Evolutionary conservation across 1,140 invertebrate species (phyloP).

Genomic region (Brevipalpus yothersi): DNA sequence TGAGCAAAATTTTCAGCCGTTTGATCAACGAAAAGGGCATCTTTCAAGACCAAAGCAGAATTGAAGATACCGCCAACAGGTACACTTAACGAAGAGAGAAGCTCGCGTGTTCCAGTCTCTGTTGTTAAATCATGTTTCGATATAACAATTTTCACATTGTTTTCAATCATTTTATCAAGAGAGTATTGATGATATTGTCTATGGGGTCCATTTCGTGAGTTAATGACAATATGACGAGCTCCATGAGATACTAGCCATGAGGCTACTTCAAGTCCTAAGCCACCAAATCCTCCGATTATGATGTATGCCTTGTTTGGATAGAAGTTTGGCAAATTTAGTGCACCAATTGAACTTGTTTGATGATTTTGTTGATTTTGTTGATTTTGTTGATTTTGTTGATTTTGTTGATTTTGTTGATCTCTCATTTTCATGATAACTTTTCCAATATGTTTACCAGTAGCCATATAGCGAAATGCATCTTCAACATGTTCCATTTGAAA

Average conservation of each 20-base stretch:
- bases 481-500: conserved; percentile 65
- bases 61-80: conserved; percentile 83
- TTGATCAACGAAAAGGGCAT: conserved; percentile 69
- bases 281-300: conserved; percentile 63
- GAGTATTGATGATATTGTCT: conserved; percentile 47
- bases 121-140: conserved; percentile 38
- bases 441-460: conserved; percentile 86
- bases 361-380: no score
- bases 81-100: conserved; percentile 32
- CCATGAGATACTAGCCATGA: conserved; percentile 68
- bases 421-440: conserved; percentile 38
- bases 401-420: conserved; percentile 12
- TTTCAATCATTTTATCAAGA: conserved; percentile 31
- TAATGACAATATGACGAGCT: conserved; percentile 53
- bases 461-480: conserved; percentile 81
- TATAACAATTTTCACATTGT: conserved; percentile 39
- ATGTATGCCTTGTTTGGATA: conserved; percentile 64
- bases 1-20: conserved; percentile 45
- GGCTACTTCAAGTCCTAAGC: conserved; percentile 73
- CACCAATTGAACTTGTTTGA: neutral
- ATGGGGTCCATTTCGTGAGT: conserved; percentile 56
- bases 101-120: conserved; percentile 31
- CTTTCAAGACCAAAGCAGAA: conserved; percentile 57
- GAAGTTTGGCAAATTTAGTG: conserved; percentile 37
- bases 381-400: no score